Evolutionary conservation across 2,797 vertebrate genomes (phyloP).

Genomic region (Fistularia commersonii): DNA sequence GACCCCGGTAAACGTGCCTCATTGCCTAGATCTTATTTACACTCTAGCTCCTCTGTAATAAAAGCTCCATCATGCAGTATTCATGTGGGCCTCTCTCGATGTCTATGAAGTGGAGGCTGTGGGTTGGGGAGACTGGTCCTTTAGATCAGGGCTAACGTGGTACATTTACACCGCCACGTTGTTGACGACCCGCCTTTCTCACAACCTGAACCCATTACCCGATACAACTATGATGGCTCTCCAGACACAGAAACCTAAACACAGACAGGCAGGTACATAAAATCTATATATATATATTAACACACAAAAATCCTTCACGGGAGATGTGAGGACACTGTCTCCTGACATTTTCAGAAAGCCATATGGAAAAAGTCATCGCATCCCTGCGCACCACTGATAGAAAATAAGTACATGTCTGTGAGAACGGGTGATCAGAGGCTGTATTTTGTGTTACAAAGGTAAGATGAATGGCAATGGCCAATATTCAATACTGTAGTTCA

Average conservation of each 20-base stretch:
- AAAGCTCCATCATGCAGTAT: constrained; percentile 79
- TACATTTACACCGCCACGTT: constrained; percentile 49
- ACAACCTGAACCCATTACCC: constrained; percentile 41
- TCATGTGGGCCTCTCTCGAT: constrained; percentile 64
- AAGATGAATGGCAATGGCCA: too few relatives aligned
- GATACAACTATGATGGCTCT: constrained; percentile 20
- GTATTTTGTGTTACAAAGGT: too few relatives aligned
- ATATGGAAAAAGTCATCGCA: too few relatives aligned
- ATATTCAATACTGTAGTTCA: too few relatives aligned
- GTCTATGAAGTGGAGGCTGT: constrained; percentile 70
- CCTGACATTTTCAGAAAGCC: too few relatives aligned
- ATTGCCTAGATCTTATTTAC: constrained; percentile 75
- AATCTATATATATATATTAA: neutral
- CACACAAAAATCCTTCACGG: neutral
- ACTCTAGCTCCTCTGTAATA: constrained; percentile 69
- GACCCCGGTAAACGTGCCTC: constrained; percentile 77
- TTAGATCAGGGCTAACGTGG: constrained; percentile 54
- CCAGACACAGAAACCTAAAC: constrained; percentile 12
- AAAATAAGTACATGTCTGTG: too few relatives aligned
- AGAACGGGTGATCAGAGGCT: too few relatives aligned
- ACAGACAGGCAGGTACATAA: neutral
- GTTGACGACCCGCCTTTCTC: constrained; percentile 23
- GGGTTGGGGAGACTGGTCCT: constrained; percentile 45
- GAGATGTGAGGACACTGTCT: too few relatives aligned
- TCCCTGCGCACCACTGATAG: too few relatives aligned